Evolutionary conservation across 2,113 vertebrate genomes (phyloP).

Genomic region (Carassius auratus): DNA sequence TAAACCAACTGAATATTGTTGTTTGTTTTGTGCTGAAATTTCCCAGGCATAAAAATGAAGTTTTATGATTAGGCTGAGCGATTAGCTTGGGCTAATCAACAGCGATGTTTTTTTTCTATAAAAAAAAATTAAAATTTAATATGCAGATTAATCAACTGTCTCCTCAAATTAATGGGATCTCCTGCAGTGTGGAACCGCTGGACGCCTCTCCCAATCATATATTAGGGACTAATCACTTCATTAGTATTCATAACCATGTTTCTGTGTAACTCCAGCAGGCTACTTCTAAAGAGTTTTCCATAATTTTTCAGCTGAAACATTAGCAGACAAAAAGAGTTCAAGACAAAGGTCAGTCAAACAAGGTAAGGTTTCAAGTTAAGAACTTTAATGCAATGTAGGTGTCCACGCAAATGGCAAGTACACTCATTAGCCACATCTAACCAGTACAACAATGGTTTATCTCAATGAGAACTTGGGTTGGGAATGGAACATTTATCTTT

Average conservation of each 20-base stretch:
- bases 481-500: neutral
- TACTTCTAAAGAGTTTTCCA: conserved; percentile 16
- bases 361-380: neutral
- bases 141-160: conserved; percentile 9
- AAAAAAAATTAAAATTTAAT: neutral
- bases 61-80: neutral
- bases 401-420: neutral
- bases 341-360: conserved; percentile 1
- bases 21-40: neutral
- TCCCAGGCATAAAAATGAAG: neutral
- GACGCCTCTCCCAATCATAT: conserved; percentile 14
- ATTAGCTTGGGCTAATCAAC: conserved; percentile 9
- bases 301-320: neutral
- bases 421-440: neutral
- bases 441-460: neutral
- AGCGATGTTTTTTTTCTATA: neutral
- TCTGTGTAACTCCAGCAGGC: neutral
- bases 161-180: conserved; percentile 1
- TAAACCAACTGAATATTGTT: neutral
- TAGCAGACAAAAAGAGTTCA: conserved; percentile 15
- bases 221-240: neutral
- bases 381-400: neutral
- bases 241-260: conserved; percentile 3
- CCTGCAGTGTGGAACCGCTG: neutral
- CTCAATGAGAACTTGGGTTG: neutral